Percentiles rank a stretch among this genome's conserved stretches.
phyloP scores from a whole-genome alignment of 2,797 vertebrate species.

The Tokudaia muenninki region DNA sequence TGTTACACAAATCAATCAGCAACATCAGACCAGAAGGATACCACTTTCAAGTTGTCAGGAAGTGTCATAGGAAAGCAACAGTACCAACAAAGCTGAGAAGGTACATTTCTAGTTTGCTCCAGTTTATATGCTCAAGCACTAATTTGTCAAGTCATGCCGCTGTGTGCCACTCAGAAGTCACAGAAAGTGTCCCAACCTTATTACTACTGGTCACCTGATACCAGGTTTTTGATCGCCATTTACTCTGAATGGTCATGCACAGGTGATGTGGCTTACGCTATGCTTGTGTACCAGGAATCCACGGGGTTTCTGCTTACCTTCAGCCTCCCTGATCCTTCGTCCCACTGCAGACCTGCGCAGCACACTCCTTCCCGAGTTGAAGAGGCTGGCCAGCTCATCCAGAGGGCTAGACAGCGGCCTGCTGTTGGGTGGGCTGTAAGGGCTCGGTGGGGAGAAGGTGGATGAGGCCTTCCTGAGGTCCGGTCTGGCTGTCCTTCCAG shows the following conservation, averaged over 20 bases:
- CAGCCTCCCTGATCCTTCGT: slow-evolving; percentile 94
- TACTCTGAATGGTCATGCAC: background rate
- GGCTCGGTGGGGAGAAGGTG: slow-evolving; percentile 91
- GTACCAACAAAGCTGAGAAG: background rate
- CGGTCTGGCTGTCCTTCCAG: slow-evolving; percentile 91
- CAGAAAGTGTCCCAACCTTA: background rate
- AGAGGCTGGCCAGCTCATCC: slow-evolving; percentile 96
- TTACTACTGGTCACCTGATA: background rate
- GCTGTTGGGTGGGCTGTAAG: slow-evolving; percentile 93
- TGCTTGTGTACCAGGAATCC: background rate
- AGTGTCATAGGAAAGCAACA: background rate
- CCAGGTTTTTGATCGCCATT: background rate
- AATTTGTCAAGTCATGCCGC: background rate
- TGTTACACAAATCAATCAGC: background rate
- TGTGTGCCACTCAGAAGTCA: background rate
- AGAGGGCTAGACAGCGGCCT: slow-evolving; percentile 95
- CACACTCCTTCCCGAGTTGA: slow-evolving; percentile 95
- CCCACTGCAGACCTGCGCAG: slow-evolving; percentile 95
- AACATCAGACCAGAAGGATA: accelerated
- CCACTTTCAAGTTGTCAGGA: background rate
- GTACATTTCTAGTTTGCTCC: too few species aligned
- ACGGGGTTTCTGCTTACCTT: slow-evolving; percentile 85
- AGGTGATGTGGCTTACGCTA: accelerated
- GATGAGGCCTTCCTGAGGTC: slow-evolving; percentile 91
- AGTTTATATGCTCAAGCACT: background rate